Base-by-base conservation (phyloP, 2,113 vertebrate species). In the Syngnathus floridae region DNA sequence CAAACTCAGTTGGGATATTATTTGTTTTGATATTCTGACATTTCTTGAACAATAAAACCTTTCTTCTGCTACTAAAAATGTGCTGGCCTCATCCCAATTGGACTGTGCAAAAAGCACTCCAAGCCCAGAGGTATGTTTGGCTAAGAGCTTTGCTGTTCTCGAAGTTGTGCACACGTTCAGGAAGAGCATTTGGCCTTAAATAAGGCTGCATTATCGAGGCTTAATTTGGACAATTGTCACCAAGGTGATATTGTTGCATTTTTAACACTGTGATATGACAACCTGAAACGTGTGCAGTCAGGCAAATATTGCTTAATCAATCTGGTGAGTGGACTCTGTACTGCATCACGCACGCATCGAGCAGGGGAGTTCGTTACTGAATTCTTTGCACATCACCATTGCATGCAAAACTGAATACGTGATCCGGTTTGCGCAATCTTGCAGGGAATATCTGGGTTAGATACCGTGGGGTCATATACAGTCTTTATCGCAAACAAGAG, bases 61-160 rank as follows among this genome's bases (percentile, higher is more conserved):
- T 63, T 70, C 21, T 72, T 71, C 61, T 48, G 46, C 46, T 9
- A 21, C 16, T 40, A 51, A 61, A 66, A 64, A 45, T 14, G 10
- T 21, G 17, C 58, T 65, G 64, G 22, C 66, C 22, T 57, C 55
- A 70, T 46, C 52, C 43, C 21, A 49, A 21, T 4, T 64, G 64
- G 10, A 64, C 17, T 26, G 13, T 35, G 17, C 4, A 60, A 36
- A 41, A 59, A 61, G 40, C 8, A 41, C 22, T 22, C 49, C 62
- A 41, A n/a, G 22, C 36, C 35, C 16, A 19, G 16, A 37, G 59
- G 46, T 57, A 57, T 59, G 51, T 60, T 19, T 62, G 22, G 35
- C 31, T 41, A n/a, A 55, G 43, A 31, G 19, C 37, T 63, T 21
- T 52, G 26, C 0, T 4, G n/a, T 26, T 70, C 14, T 59, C 31